Conservation (phyloP, 2,113 vertebrate genomes). For the Peromyscus polionotus region DNA sequence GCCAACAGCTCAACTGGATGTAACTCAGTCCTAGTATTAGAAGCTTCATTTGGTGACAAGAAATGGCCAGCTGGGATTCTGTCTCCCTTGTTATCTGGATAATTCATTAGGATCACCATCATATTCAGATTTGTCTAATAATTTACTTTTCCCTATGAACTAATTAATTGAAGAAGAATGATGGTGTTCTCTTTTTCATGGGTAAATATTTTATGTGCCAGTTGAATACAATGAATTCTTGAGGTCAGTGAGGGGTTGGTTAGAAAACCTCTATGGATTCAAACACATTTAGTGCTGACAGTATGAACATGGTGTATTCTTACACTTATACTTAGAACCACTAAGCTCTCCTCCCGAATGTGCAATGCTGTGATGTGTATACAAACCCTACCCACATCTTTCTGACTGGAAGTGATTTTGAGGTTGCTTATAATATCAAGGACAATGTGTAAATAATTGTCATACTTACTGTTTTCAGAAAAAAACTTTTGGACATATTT, state of each 20-base stretch:
- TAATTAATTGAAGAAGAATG: conserved; percentile 1
- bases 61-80: not conserved
- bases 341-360: not conserved
- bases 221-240: not conserved
- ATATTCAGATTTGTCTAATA: not conserved
- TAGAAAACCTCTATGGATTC: not conserved
- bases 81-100: not conserved
- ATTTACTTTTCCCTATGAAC: conserved; percentile 1
- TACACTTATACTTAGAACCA: not conserved
- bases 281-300: too few relatives aligned
- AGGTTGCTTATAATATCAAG: not conserved
- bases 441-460: not conserved
- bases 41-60: not conserved
- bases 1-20: not conserved
- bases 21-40: not conserved
- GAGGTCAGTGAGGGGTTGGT: not conserved
- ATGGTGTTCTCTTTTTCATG: not conserved
- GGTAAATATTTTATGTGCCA: not conserved
- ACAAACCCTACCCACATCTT: not conserved
- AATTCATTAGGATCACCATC: not conserved
- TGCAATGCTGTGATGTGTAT: not conserved
- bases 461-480: not conserved
- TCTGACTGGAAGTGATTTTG: too few relatives aligned
- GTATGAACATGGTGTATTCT: not conserved
- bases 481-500: not conserved